Conservation (phyloP, 2,113 vertebrate species). For the Pelvicachromis taeniatus region DNA sequence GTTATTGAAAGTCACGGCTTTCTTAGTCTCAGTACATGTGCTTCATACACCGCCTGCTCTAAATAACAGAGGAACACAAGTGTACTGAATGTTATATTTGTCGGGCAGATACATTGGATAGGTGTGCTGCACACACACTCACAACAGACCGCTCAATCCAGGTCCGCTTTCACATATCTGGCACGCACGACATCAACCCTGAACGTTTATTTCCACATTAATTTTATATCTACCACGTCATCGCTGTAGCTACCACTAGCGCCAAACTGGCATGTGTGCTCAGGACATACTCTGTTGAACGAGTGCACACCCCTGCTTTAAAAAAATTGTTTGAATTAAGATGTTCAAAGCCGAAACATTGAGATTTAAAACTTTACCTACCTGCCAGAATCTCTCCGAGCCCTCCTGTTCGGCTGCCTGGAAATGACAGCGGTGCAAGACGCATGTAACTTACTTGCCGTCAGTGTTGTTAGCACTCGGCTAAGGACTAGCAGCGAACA, state of each 20-base stretch:
- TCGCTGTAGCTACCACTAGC: not conserved
- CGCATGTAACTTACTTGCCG: constrained; percentile 28
- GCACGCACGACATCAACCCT: not conserved
- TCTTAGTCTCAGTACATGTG: not conserved
- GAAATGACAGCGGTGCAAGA: not conserved
- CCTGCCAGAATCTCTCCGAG: constrained; percentile 13
- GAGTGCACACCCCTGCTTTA: not conserved
- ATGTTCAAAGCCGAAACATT: not conserved
- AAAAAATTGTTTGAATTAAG: not conserved
- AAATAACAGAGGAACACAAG: not conserved
- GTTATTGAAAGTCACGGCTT: not conserved
- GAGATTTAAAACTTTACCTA: not conserved
- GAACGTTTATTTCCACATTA: not conserved
- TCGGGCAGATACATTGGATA: not conserved
- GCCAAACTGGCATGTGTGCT: not conserved
- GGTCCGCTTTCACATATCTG: not conserved
- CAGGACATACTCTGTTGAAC: not conserved
- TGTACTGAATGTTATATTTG: not conserved
- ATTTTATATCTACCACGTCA: not conserved
- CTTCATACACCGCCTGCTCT: not conserved
- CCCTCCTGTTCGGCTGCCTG: not conserved
- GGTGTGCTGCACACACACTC: not conserved
- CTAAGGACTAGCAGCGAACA: constrained; percentile 13
- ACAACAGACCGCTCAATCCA: not conserved
- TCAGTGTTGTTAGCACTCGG: constrained; percentile 56